These are phyloP conservation scores for Aphelocoma coerulescens DNA, from an alignment of 2,113 vertebrate species.

Conservation along the genomic window DNA sequence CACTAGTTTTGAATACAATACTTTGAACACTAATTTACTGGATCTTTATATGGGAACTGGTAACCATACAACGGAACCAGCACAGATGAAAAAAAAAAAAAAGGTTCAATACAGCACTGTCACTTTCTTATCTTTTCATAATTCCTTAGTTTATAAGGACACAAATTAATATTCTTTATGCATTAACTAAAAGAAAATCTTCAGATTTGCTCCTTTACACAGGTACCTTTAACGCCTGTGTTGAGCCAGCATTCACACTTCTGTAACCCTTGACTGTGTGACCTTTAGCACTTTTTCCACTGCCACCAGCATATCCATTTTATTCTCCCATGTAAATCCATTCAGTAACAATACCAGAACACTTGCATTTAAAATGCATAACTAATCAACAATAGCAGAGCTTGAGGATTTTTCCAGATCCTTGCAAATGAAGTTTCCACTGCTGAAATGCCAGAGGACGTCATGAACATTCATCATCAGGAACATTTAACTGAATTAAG, in stretches of 20 bases:
- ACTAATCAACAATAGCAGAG: neutral
- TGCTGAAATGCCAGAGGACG: neutral
- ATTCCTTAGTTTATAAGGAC: neutral
- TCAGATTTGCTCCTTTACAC: neutral
- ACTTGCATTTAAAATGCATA: neutral
- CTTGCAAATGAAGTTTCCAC: neutral
- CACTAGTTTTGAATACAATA: neutral
- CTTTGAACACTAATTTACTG: neutral
- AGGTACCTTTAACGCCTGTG: neutral
- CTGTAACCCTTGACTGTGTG: neutral
- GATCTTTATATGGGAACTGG: neutral
- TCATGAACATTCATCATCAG: neutral
- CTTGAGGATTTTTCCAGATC: neutral
- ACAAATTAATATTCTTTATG: neutral
- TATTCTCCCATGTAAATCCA: neutral
- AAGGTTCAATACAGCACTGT: neutral
- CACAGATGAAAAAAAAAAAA: neutral
- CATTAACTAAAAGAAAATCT: neutral
- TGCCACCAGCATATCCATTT: neutral
- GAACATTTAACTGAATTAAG: neutral
- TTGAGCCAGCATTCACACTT: neutral
- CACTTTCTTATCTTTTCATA: neutral
- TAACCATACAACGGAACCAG: neutral
- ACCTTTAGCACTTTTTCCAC: neutral
- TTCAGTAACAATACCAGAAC: neutral